phyloP scores from a whole-genome alignment of 1,140 invertebrate genomes.

The Antheraea pernyi region DNA sequence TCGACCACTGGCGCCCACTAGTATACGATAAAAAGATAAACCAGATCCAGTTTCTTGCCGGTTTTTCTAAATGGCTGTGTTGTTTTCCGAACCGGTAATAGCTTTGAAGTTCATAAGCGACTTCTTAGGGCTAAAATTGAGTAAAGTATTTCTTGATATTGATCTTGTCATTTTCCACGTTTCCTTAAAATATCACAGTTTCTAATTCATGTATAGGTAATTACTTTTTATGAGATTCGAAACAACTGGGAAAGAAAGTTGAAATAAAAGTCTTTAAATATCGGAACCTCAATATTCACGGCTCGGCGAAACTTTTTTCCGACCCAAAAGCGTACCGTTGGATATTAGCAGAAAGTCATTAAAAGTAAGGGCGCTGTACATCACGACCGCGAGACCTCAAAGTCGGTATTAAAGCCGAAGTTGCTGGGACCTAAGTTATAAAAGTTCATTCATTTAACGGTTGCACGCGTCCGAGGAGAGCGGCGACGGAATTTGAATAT shows the following conservation, averaged over 20 bases:
- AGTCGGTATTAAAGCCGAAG: slow-evolving; percentile 69
- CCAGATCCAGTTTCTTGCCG: too few species aligned
- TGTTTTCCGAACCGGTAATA: too few species aligned
- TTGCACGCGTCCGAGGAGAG: slow-evolving; percentile 49
- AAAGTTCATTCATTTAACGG: slow-evolving; percentile 78
- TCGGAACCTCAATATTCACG: slow-evolving; percentile 37
- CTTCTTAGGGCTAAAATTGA: too few species aligned
- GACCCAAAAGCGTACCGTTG: slow-evolving; percentile 48
- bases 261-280: slow-evolving; percentile 25
- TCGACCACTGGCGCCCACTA: too few species aligned
- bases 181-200: not conserved
- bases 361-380: slow-evolving; percentile 73
- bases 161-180: too few species aligned
- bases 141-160: too few species aligned
- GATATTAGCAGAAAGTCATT: slow-evolving; percentile 77
- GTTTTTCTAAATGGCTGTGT: too few species aligned
- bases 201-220: slow-evolving; percentile 6
- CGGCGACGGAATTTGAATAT: slow-evolving; percentile 39
- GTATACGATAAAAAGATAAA: too few species aligned
- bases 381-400: slow-evolving; percentile 58
- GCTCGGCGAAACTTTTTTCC: slow-evolving; percentile 50
- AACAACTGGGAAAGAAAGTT: slow-evolving; percentile 8
- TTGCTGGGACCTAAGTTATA: slow-evolving; percentile 65
- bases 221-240: slow-evolving; percentile 15
- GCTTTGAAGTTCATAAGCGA: too few species aligned